Conservation (phyloP, 2,797 vertebrate species). For the Oreonectes daqikongensis region DNA sequence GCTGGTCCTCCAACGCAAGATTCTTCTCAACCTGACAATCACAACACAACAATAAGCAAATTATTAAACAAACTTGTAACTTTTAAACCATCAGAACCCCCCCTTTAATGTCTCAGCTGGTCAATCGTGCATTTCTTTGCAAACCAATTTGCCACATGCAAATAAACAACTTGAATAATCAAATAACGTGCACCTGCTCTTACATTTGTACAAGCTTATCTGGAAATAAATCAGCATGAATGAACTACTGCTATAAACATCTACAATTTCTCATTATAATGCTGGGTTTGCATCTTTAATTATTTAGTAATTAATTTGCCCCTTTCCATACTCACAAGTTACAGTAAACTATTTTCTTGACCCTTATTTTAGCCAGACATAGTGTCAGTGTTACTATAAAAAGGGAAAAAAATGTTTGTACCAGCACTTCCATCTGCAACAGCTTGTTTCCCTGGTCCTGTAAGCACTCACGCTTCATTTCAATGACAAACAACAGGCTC, state of each 20-base stretch:
- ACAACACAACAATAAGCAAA: conserved; percentile 5
- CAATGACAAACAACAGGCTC: conserved; percentile 91
- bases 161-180: conserved; percentile 18
- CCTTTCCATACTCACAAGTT: neutral
- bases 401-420: conserved; percentile 54
- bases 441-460: conserved; percentile 83
- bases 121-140: conserved; percentile 6
- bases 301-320: too few relatives aligned
- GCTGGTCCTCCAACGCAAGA: conserved; percentile 83
- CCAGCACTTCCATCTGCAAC: conserved; percentile 81
- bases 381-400: neutral
- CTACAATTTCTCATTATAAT: too few relatives aligned
- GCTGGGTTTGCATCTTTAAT: too few relatives aligned
- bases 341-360: neutral
- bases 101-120: neutral
- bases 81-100: neutral
- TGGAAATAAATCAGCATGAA: too few relatives aligned
- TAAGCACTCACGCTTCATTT: conserved; percentile 90
- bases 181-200: conserved; percentile 16
- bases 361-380: neutral
- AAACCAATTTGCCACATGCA: conserved; percentile 19
- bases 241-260: too few relatives aligned
- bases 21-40: conserved; percentile 84
- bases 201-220: neutral
- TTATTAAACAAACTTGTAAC: neutral